Base-by-base conservation (phyloP, 2,888 invertebrate genomes). In the Shargacucullia verbasci region DNA sequence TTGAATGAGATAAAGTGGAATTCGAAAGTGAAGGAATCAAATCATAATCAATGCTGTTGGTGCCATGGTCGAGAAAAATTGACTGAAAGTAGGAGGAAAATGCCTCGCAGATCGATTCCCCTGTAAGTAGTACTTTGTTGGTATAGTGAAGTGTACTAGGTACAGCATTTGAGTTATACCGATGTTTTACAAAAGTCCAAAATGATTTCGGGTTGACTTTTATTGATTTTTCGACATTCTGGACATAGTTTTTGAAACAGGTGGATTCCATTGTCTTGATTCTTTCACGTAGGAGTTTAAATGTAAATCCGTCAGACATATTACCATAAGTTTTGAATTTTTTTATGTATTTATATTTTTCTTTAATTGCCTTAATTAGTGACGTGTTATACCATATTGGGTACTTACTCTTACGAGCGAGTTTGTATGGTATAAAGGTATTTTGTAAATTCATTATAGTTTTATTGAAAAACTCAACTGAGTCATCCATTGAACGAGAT, bases 161-260 rank as follows among this genome's bases (percentile, higher is more conserved):
- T 9, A 41, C 10, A 9, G 13, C 12, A 9, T 41, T 41, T 3
- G 40, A 27, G n/a, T 41, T 27, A 12, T 12, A 12, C 7, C 27
- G 27, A 9, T 13, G 27, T 27, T 41, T 41, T 9, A 41, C 40
- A 29, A 41, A 41, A 27, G 1, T 41, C 40, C 27, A 41, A 27
- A 41, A 41, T 8, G 2, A 12, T n/a, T 41, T 41, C 20, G 40
- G 40, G 27, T 41, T 41, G 1, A 1, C 12, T 13, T 27, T 41
- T 10, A 41, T 41, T 27, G 40, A 27, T 8, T 2, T 14, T 29
- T 31, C 43, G 1, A 31, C 33, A n/a, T n/a, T n/a, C n/a, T n/a
- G n/a, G n/a, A n/a, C n/a, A n/a, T n/a, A n/a, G 3, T n/a, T 27
- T 4, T 27, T 27, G 5, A 27, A 41, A 29, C 40, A 41, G 6